phyloP scores from a whole-genome alignment of 2,797 vertebrate species.

The Chromobotia macracanthus region DNA sequence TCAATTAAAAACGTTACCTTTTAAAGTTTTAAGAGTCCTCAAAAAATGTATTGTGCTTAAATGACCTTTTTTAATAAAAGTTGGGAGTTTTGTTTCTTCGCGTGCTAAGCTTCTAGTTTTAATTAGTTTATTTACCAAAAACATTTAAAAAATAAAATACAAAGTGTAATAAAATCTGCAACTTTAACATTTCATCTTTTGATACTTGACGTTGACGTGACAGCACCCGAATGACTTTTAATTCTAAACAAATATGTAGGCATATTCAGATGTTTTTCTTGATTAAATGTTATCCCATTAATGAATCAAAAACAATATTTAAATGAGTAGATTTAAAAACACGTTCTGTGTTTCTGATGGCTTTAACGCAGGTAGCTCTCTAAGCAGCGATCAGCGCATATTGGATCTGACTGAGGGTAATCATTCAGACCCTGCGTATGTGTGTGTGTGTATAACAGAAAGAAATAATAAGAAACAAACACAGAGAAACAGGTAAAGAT shows the following conservation, averaged over 20 bases:
- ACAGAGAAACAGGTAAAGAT: not conserved
- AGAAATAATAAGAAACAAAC: not conserved
- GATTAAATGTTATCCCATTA: slow-evolving; percentile 12
- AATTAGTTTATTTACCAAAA: not conserved
- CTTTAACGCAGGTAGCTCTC: slow-evolving; percentile 4
- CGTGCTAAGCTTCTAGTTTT: not conserved
- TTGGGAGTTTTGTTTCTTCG: not conserved
- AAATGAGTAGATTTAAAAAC: slow-evolving; percentile 10
- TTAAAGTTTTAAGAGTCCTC: no score
- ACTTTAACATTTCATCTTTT: not conserved
- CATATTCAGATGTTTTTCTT: slow-evolving; percentile 20
- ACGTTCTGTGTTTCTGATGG: slow-evolving; percentile 11
- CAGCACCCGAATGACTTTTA: not conserved
- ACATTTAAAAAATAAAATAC: not conserved
- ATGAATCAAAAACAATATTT: slow-evolving; percentile 14
- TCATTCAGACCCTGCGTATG: slow-evolving; percentile 7
- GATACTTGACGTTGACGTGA: not conserved
- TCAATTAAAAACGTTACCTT: no score
- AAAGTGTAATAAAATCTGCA: not conserved
- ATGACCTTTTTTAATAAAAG: not conserved
- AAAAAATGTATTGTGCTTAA: not conserved
- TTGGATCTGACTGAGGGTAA: not conserved
- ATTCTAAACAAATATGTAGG: not conserved
- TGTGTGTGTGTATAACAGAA: not conserved
- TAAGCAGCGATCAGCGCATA: not conserved